These are phyloP conservation scores for Nysson spinosus DNA, from an alignment of 2,888 invertebrate genomes.

Conservation along the genomic window DNA sequence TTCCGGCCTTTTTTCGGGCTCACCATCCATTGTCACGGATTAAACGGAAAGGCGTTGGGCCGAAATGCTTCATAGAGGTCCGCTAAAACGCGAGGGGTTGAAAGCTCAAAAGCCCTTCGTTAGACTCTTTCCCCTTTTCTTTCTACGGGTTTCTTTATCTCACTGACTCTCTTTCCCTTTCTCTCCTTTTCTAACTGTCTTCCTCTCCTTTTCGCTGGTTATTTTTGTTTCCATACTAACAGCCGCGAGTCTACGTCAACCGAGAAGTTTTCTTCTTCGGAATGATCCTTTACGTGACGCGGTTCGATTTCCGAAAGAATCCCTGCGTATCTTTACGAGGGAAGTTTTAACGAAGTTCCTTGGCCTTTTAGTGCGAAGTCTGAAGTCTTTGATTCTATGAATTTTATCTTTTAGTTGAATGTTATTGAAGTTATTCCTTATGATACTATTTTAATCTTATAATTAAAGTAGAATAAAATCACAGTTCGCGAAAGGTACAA, in stretches of 20 bases:
- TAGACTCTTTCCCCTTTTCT: too few species aligned
- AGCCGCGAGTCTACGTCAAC: conserved; percentile 1
- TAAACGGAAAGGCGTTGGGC: conserved; percentile 44
- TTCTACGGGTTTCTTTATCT: too few species aligned
- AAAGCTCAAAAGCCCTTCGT: conserved; percentile 37
- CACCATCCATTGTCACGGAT: conserved; percentile 45
- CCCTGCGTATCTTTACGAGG: not conserved
- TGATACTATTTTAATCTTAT: too few species aligned
- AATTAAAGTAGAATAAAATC: too few species aligned
- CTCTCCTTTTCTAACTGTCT: too few species aligned
- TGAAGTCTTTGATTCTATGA: too few species aligned
- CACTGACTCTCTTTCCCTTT: too few species aligned
- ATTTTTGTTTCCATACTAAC: conserved; percentile 4
- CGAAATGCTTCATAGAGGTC: conserved; percentile 35
- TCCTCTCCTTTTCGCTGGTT: conserved; percentile 2
- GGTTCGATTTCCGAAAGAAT: conserved; percentile 12
- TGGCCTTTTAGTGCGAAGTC: not conserved
- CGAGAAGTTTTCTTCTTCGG: not conserved
- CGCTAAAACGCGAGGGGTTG: conserved; percentile 18
- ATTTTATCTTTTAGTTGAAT: too few species aligned
- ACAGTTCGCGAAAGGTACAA: too few species aligned
- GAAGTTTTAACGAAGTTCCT: conserved; percentile 13
- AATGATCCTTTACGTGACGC: not conserved
- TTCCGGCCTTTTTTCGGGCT: conserved; percentile 38
- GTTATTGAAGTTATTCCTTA: too few species aligned